These are phyloP conservation scores for Eublepharis macularius DNA, from an alignment of 2,113 vertebrate genomes.

Conservation along the genomic window DNA sequence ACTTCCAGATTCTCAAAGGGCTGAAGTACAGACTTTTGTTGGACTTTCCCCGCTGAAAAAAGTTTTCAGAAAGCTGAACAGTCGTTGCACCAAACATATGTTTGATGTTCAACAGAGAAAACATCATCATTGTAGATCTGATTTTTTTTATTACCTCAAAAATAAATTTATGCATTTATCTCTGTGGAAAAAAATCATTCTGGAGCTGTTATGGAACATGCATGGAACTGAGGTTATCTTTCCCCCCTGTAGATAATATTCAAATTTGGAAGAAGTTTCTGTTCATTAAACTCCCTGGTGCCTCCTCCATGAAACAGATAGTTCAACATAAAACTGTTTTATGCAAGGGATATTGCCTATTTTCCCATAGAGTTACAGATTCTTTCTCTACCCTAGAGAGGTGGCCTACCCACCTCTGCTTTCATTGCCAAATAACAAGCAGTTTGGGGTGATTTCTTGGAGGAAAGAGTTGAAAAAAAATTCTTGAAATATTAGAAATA, in stretches of 20 bases:
- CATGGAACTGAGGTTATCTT: neutral
- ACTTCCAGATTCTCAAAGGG: slow-evolving; percentile 37
- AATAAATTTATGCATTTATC: neutral
- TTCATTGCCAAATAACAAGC: neutral
- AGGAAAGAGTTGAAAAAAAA: neutral
- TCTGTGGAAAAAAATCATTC: neutral
- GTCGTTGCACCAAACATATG: neutral
- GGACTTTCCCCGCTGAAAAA: neutral
- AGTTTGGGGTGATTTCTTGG: neutral
- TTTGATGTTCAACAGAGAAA: neutral
- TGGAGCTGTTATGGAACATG: slow-evolving; percentile 12
- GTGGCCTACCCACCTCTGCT: slow-evolving; percentile 20
- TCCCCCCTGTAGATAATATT: neutral
- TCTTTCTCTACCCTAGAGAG: neutral
- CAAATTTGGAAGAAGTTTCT: neutral
- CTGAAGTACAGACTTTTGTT: neutral
- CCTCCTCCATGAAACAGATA: slow-evolving; percentile 8
- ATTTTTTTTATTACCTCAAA: neutral
- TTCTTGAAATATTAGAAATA: neutral
- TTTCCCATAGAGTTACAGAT: slow-evolving; percentile 38
- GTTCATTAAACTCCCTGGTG: neutral
- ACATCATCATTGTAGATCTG: neutral
- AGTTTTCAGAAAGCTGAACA: slow-evolving; percentile 12
- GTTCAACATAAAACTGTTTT: accelerated
- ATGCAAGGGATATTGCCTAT: neutral